Percentiles rank a stretch among this genome's conserved stretches.
phyloP scores from a whole-genome alignment of 2,113 vertebrate species.

The Chaetops frenatus region DNA sequence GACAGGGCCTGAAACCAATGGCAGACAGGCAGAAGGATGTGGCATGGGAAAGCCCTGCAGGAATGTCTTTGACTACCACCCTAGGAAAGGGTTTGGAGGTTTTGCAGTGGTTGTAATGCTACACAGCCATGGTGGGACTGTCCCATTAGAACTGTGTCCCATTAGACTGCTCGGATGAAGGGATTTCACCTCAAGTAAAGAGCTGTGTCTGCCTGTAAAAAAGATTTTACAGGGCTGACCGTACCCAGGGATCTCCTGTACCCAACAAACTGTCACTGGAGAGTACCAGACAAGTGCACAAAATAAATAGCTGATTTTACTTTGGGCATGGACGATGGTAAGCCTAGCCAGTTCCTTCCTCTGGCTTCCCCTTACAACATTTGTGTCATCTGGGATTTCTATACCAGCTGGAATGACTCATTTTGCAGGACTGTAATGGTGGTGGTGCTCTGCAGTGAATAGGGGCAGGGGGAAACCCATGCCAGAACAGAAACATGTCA shows the following conservation, averaged over 20 bases:
- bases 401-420: neutral
- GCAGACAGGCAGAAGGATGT: constrained; percentile 8
- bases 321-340: neutral
- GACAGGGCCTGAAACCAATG: neutral
- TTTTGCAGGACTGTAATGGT: neutral
- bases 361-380: neutral
- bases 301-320: neutral
- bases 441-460: neutral
- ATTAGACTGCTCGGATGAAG: neutral
- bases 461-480: neutral
- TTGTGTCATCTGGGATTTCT: neutral
- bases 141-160: neutral
- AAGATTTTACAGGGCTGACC: neutral
- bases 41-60: neutral
- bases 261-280: neutral
- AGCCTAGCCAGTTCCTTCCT: neutral
- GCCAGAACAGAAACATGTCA: neutral
- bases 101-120: neutral
- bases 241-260: neutral
- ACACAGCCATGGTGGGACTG: neutral
- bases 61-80: neutral
- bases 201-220: neutral
- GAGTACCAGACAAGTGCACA: neutral
- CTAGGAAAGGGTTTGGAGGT: neutral
- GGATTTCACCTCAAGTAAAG: neutral